Evolutionary conservation across 1,140 invertebrate species (phyloP).

Genomic region (Drosophila tsacasi): DNA sequence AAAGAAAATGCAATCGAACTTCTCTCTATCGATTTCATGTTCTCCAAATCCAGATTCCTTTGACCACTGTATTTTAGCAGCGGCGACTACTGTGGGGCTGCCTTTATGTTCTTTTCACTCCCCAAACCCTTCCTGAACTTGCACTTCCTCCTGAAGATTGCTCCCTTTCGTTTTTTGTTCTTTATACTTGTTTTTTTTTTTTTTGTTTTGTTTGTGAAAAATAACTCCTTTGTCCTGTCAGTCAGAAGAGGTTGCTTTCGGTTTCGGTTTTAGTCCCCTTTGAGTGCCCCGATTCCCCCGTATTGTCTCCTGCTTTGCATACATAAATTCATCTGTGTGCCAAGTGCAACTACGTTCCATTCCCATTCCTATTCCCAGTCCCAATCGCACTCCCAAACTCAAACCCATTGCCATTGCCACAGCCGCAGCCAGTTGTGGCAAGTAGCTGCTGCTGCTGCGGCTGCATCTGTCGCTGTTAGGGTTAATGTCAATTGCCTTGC

Average conservation of each 20-base stretch:
- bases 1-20: no score
- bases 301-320: slow-evolving; percentile 61
- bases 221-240: slow-evolving; percentile 82
- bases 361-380: slow-evolving; percentile 3
- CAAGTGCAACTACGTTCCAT: slow-evolving; percentile 47
- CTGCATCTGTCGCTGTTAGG: slow-evolving; percentile 77
- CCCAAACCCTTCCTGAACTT: neutral
- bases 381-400: slow-evolving; percentile 4
- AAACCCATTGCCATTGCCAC: slow-evolving; percentile 11
- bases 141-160: slow-evolving; percentile 29
- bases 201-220: slow-evolving; percentile 73
- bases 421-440: slow-evolving; percentile 40
- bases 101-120: slow-evolving; percentile 19
- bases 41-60: neutral
- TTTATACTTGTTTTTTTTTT: slow-evolving; percentile 63
- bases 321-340: slow-evolving; percentile 79
- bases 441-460: slow-evolving; percentile 24
- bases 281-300: neutral
- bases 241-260: slow-evolving; percentile 71
- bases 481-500: slow-evolving; percentile 77
- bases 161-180: slow-evolving; percentile 68
- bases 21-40: neutral
- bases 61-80: slow-evolving; percentile 15
- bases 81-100: slow-evolving; percentile 35
- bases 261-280: slow-evolving; percentile 54